Base-by-base conservation (phyloP, 2,888 invertebrate genomes). In the Zaprionus lineosus region DNA sequence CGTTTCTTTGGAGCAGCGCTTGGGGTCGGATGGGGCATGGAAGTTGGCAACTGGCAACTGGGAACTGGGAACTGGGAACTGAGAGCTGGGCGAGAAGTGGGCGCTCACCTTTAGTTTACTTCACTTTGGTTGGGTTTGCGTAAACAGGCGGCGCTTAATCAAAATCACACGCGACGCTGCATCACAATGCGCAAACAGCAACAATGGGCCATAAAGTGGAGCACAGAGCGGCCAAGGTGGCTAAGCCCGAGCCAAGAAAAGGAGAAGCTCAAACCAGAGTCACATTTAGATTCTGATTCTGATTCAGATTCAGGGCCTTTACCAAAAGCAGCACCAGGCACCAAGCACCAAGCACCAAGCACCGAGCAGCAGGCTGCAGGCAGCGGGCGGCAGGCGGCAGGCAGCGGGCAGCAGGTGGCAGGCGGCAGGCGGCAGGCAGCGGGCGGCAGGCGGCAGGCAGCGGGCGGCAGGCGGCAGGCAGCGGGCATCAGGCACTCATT, bases 121-220 rank as follows among this genome's bases (percentile, higher is more conserved):
- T 34, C 3, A 11, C 4, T 34, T 14, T 11, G 11, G 11, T 5
- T 11, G 31, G 56, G 33, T 15, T 67, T 52, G 59, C 59, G 53
- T 62, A 70, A 62, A 67, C 73, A 62, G 47, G 58, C 61, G 56
- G 34, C 74, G 65, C 74, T 85, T 85, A 81, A 81, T 81, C 81
- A 81, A 81, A 81, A 81, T 81, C 81, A 83, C 76, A 83, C 81
- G 84, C 81, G 53, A 71, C 67, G 74, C 55, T 77, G 81, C 81
- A 64, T 67, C 53, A 72, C 78, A 68, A 62, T 66, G 71, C 71
- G 81, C 63, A 59, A 62, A 47, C 55, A 66, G 55, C 63, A 75
- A 73, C 74, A 74, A 71, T 55, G 43, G 61, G 48, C 33, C 58
- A 58, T 51, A 74, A 71, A 66, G 52, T 68, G 52, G 68, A 59